Percentiles rank a stretch among this genome's conserved stretches.
phyloP scores from a whole-genome alignment of 1,140 invertebrate genomes.

The Oryzaephilus surinamensis region DNA sequence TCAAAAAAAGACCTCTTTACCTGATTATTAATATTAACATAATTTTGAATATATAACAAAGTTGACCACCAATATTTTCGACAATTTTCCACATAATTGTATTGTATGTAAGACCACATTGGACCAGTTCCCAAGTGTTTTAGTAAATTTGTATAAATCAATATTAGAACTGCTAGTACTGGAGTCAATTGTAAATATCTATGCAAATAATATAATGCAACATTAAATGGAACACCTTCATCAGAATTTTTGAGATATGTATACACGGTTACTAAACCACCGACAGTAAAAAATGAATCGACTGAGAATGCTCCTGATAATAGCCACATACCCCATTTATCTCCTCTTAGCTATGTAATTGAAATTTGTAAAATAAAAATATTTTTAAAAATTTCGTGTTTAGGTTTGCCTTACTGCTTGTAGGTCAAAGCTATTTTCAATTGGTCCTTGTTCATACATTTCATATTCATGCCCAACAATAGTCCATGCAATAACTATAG shows the following conservation, averaged over 20 bases:
- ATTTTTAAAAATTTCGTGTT: background rate
- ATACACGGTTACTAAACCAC: constrained; percentile 49
- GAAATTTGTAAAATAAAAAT: background rate
- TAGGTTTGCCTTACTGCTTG: background rate
- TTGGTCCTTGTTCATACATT: background rate
- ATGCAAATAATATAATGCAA: constrained; percentile 42
- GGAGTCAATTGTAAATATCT: constrained; percentile 38
- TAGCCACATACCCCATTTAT: background rate
- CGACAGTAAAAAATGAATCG: constrained; percentile 47
- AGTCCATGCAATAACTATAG: constrained; percentile 54
- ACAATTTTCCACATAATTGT: constrained; percentile 29
- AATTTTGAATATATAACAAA: constrained; percentile 41
- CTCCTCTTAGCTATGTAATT: background rate
- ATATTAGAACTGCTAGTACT: constrained; percentile 5
- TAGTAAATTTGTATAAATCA: constrained; percentile 6
- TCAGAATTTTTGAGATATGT: constrained; percentile 40
- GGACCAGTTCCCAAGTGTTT: constrained; percentile 37
- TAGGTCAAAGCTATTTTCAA: background rate
- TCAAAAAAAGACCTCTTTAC: no score
- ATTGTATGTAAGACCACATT: constrained; percentile 24
- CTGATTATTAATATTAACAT: constrained; percentile 6
- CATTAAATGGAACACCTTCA: constrained; percentile 30
- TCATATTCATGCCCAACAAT: constrained; percentile 44
- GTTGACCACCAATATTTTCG: constrained; percentile 43
- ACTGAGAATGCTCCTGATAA: constrained; percentile 35